Evolutionary conservation across 2,113 vertebrate genomes (phyloP).

Genomic region (Laticauda colubrina): DNA sequence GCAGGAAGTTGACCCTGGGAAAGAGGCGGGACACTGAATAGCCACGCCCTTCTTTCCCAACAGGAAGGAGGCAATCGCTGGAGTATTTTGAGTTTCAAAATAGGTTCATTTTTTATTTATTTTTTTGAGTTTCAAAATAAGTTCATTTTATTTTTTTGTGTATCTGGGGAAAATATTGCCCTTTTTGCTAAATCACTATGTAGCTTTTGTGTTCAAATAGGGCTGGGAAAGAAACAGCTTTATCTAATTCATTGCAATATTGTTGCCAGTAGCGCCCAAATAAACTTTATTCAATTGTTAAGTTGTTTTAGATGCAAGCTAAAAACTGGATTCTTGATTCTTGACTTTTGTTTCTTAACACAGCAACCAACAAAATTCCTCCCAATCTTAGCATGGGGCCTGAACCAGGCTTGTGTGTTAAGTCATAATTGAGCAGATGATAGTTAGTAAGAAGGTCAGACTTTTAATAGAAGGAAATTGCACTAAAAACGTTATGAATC

Average conservation of each 20-base stretch:
- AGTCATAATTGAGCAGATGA: not conserved
- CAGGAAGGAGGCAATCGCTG: not conserved
- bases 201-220: not conserved
- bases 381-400: not conserved
- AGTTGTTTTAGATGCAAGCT: not conserved
- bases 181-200: not conserved
- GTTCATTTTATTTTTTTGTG: not conserved
- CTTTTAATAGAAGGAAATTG: not conserved
- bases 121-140: not conserved
- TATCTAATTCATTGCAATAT: not conserved
- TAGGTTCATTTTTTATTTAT: not conserved
- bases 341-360: not conserved
- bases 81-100: not conserved
- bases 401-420: not conserved
- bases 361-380: not conserved
- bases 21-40: not conserved
- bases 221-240: not conserved
- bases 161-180: not conserved
- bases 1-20: not conserved
- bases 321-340: not conserved
- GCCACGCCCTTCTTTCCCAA: not conserved
- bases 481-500: not conserved
- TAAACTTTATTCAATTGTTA: not conserved
- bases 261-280: not conserved
- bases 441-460: not conserved